Base-by-base conservation (phyloP, 2,888 invertebrate genomes). In the Hololepta plana region DNA sequence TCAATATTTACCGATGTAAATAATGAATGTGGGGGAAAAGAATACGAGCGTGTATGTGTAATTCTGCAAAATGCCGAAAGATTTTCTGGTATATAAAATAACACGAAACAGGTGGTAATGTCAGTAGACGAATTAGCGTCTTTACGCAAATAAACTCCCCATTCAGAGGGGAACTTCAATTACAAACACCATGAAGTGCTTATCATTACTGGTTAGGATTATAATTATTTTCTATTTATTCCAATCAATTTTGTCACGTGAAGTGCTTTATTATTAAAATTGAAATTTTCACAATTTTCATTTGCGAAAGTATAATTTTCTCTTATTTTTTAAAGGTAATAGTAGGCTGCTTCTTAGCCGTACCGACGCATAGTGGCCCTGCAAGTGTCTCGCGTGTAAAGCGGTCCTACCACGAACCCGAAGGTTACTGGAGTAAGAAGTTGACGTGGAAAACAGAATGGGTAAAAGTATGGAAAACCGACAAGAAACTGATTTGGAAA, bases 371-470 rank as follows among this genome's bases (percentile, higher is more conserved):
- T 34, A 44, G 49, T 34, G 41, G 42, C 39, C 51, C 55, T 35
- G 43, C 27, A 15, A 59, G 58, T 44, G 48, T 52, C 41, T 49
- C 57, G 42, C 55, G 68, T 33, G 58, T 57, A 17, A 67, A 67
- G 44, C 55, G 68, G 34, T 63, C 66, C 37, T 62, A 66, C 39
- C 61, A 65, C 28, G 60, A 62, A 32, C 73, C 74, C 32, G 58
- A 64, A 42, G 80, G 80, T 32, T 67, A 70, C 38, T 80, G 76
- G 77, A 74, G 80, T 50, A 81, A 80, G 52, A 81, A 80, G 51
- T 60, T 82, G 23, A 67, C 66, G 14, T 84, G 82, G 82, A 82
- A 82, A 52, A 72, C 75, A 32, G 79, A 80, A 38, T 80, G 76
- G 76, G 68, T 72, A 39, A 66, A 72, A 45, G 57, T 75, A 14